These are phyloP conservation scores for Euplagia quadripunctaria DNA, from an alignment of 2,888 invertebrate species.

Conservation along the genomic window DNA sequence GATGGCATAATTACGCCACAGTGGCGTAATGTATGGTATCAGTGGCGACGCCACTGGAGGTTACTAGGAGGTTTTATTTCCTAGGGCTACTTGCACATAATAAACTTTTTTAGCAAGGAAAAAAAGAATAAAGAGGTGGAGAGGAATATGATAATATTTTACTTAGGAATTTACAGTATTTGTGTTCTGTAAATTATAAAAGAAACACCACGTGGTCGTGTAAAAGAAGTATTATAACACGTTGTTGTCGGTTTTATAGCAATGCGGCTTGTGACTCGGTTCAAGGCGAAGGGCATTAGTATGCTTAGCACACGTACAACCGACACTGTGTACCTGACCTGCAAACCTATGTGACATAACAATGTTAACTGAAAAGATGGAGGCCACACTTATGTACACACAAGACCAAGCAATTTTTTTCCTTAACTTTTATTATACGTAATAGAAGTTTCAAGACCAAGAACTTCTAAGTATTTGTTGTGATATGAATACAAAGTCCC, in stretches of 20 bases:
- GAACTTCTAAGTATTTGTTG: background rate
- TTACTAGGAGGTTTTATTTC: too few species aligned
- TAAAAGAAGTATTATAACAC: slow-evolving; percentile 34
- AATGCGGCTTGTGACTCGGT: slow-evolving; percentile 37
- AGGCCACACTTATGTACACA: background rate
- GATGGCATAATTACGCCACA: too few species aligned
- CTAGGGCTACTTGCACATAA: too few species aligned
- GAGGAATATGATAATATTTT: too few species aligned
- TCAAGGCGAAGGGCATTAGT: slow-evolving; percentile 79
- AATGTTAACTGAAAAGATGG: slow-evolving; percentile 15
- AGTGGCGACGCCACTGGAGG: too few species aligned
- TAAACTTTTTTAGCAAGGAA: background rate
- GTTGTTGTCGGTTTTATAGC: slow-evolving; percentile 29
- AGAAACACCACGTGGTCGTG: slow-evolving; percentile 44
- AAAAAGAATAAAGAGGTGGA: background rate
- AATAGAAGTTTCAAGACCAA: background rate
- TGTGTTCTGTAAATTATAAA: background rate
- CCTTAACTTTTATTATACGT: background rate
- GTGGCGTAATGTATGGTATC: too few species aligned
- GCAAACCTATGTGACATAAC: slow-evolving; percentile 61
- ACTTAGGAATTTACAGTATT: background rate
- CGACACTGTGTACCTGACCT: slow-evolving; percentile 67
- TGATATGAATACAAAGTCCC: too few species aligned
- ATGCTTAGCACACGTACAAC: slow-evolving; percentile 70
- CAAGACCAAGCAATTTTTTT: background rate